phyloP scores from a whole-genome alignment of 2,113 vertebrate genomes.

The Dolichotis patagonum region DNA sequence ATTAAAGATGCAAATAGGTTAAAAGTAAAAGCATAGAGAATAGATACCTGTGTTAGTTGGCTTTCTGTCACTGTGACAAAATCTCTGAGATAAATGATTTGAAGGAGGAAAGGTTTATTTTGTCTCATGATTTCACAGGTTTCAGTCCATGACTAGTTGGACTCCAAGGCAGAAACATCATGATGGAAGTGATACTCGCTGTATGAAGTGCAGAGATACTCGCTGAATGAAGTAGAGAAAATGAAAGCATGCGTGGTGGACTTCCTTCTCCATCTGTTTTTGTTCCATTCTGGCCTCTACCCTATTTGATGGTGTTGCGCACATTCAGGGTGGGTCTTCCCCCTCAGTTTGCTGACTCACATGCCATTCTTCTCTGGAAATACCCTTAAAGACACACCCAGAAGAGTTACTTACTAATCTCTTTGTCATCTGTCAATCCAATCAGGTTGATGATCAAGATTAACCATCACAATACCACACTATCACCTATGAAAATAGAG shows the following conservation, averaged over 20 bases:
- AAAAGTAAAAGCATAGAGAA: neutral
- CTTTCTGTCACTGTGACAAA: neutral
- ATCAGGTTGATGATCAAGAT: neutral
- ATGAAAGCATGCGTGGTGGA: neutral
- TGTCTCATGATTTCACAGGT: neutral
- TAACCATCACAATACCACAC: neutral
- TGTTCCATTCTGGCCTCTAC: neutral
- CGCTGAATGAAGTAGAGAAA: neutral
- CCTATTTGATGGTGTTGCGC: neutral
- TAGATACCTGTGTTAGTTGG: neutral
- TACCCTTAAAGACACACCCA: neutral
- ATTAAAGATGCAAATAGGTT: slow-evolving; percentile 17
- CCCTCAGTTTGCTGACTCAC: neutral
- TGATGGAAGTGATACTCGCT: neutral
- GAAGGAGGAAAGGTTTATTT: neutral
- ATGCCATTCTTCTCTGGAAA: neutral
- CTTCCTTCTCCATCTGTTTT: neutral
- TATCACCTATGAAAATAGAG: slow-evolving; percentile 45
- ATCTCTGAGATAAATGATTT: neutral
- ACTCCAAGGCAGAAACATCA: neutral
- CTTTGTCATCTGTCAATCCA: neutral
- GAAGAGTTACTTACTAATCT: neutral
- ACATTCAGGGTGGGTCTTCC: neutral
- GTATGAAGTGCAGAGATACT: neutral
- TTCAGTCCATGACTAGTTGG: neutral